These are phyloP conservation scores for Siphamia tubifer DNA, from an alignment of 2,113 vertebrate species.

Conservation along the genomic window DNA sequence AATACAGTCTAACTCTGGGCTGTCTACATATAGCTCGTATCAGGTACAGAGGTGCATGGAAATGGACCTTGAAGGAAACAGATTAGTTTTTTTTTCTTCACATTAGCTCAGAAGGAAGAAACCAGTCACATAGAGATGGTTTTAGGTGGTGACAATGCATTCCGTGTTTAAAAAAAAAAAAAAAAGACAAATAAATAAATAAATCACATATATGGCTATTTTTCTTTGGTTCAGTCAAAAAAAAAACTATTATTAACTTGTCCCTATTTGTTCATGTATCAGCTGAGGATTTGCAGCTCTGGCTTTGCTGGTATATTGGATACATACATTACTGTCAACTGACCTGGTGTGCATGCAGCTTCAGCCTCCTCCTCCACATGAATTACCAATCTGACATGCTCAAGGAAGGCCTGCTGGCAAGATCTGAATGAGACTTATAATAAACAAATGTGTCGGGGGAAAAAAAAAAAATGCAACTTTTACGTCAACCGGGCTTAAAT, in stretches of 20 bases:
- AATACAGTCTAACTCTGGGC: not conserved
- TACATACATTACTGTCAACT: constrained; percentile 55
- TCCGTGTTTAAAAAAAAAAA: not conserved
- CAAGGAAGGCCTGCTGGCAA: not conserved
- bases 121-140: not conserved
- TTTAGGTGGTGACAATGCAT: not conserved
- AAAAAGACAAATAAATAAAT: not conserved
- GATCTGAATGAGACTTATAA: not conserved
- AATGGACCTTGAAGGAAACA: not conserved
- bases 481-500: constrained; percentile 11
- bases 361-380: constrained; percentile 19
- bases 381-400: constrained; percentile 17
- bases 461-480: constrained; percentile 7
- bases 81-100: not conserved
- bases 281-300: constrained; percentile 6
- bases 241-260: constrained; percentile 24
- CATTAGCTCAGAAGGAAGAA: not conserved
- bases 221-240: constrained; percentile 25
- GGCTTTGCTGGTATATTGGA: constrained; percentile 47
- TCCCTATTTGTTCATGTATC: constrained; percentile 29
- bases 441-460: not conserved
- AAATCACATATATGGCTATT: constrained; percentile 7
- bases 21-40: not conserved
- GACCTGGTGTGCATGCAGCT: constrained; percentile 11
- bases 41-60: not conserved